A percentile compares a stretch with the other conserved stretches of the same genome.
Evolutionary conservation across 53 echinoderm and acorn worm species (phyloP).

Genomic region (Mesocentrotus franciscanus): DNA sequence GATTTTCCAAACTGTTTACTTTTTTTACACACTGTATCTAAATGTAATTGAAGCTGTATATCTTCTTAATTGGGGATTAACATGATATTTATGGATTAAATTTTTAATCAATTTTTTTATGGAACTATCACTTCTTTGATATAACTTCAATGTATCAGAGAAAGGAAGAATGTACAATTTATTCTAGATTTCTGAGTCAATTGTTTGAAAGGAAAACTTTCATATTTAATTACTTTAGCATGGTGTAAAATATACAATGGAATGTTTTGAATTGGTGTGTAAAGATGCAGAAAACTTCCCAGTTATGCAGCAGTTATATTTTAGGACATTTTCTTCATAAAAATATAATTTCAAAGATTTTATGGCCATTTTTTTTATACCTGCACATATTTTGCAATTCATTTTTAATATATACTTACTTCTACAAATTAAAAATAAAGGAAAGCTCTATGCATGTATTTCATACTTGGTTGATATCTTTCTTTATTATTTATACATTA

Average conservation of each 20-base stretch:
- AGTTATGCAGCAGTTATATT: not conserved
- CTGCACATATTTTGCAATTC: not conserved
- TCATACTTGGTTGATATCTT: not conserved
- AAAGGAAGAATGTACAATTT: no score
- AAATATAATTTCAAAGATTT: not conserved
- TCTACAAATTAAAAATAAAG: not conserved
- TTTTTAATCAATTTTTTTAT: no score
- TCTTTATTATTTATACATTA: not conserved
- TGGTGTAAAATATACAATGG: not conserved
- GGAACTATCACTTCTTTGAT: no score
- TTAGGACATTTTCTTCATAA: not conserved
- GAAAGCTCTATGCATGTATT: not conserved
- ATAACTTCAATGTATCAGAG: no score
- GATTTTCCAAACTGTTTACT: not conserved
- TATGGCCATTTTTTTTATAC: not conserved
- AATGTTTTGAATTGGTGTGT: not conserved
- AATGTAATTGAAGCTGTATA: no score
- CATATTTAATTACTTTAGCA: no score
- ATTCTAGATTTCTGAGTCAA: no score
- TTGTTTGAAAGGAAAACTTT: no score
- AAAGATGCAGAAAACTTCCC: not conserved
- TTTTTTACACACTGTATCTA: not conserved
- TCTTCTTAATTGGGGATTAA: no score
- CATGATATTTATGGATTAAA: no score
- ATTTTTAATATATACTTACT: not conserved